Evolutionary conservation across 1,140 invertebrate genomes (phyloP), one percentile per base, ranked within the genome.

Genomic region (Sminthurides bifidus): DNA sequence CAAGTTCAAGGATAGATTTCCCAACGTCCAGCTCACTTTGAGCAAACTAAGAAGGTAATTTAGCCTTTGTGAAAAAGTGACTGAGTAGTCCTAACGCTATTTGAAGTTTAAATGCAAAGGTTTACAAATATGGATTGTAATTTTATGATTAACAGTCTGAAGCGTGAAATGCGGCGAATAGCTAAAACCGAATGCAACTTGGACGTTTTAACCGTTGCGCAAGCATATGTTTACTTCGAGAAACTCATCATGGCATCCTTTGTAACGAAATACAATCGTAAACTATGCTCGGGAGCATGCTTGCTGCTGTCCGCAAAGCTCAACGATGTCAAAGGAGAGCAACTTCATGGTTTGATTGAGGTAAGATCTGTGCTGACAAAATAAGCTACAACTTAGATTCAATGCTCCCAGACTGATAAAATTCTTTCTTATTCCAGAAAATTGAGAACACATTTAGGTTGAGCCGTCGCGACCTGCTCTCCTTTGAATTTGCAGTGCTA

Each of bases 161-260:
- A 97, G 73, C 80, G 87, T 63, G 92, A 96, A 75, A 91, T 97
- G 89, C 76, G 85, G 21, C 87, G 90, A 74, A 94, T 96, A 58
- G 87, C 86, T 2, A 88, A 88, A 71, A 75, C 82, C 55, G 90
- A 94, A 69, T 83, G 81, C 66, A 83, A 81, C 59, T 77, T 85
- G 59, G 92, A 97, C 74, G 73, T 94, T 37, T 73, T 95, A 56
- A 92, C 88, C 10, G 87, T 96, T 19, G 92, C 92, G 30, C 90
- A 93, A 74, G 85, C 92, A 0, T 96, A 96, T 71, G 92, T 97
- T 26, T 96, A 93, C 72, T 97, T 95, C 75, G 93, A 98, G 72
- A 94, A 94, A 68, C 75, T 98, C 5, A 92, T 96, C 67, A 73
- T 97, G 35, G 83, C 84, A 56, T 89, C 87, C 69, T 72, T 94